Evolutionary conservation across 2,113 vertebrate genomes (phyloP), one percentile per base, ranked within the genome.

Genomic region (Excalfactoria chinensis): DNA sequence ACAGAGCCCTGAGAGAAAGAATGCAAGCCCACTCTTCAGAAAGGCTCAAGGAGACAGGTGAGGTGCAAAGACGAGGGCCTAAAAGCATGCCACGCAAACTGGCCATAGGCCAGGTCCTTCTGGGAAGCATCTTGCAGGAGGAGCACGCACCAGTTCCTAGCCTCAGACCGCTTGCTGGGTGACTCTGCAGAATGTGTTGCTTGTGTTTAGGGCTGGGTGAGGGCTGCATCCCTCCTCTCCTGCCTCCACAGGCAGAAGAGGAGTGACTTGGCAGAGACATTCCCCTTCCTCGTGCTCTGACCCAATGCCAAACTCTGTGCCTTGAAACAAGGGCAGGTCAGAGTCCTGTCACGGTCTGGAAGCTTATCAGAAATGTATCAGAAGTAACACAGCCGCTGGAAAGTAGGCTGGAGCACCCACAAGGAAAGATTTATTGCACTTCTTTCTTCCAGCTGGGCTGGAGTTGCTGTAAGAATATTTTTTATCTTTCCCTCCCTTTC

Each of bases 301-400:
- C 56, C 37, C 67, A 0, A 19, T 28, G 70, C 67, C 59, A 73
- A 70, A 32, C 56, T 66, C 68, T 77, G 2, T 3, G 0, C 28
- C 3, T 2, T 9, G 28, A 12, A 87, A 46, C 37, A 53, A 64
- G 63, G 75, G 59, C 43, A 93, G 56, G 68, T 80, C 86, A 93
- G 34, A 32, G 48, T 60, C 37, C 56, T 83, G 68, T 74, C 64
- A 77, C 35, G 22, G 16, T 88, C 76, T 93, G 89, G 78, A 96
- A 43, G 26, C 37, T 92, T 93, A 89, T 96, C 87, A 93, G 89
- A 93, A 96, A 71, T 63, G 32, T 41, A 89, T 74, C 64, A 93
- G 89, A 89, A 92, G 71, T 76, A 84, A 67, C 34, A 83, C 13
- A 83, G 56, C 43, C 75, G 67, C 75, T 94, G 72, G 69, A 92